phyloP scores from a whole-genome alignment of 1,140 invertebrate genomes.

The Zaprionus lachaisei region DNA sequence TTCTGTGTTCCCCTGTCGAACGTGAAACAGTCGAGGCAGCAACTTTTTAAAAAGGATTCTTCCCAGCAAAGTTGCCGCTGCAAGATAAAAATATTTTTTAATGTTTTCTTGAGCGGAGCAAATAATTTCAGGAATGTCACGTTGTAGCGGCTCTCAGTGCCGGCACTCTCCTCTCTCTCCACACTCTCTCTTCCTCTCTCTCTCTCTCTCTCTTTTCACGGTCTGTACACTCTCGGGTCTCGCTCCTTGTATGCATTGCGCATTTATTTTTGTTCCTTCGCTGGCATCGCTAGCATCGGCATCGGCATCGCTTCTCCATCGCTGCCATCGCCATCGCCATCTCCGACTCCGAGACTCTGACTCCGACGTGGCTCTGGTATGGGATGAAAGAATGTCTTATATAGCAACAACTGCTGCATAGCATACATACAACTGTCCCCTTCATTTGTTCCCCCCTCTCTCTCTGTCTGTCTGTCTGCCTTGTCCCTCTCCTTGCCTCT shows the following conservation, averaged over 20 bases:
- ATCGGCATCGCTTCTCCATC: constrained; percentile 3
- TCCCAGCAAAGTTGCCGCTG: constrained; percentile 59
- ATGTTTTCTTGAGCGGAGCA: constrained; percentile 79
- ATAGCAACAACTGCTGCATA: constrained; percentile 76
- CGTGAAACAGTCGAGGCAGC: constrained; percentile 18
- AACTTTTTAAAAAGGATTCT: constrained; percentile 70
- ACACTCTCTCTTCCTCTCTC: background rate
- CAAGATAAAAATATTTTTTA: constrained; percentile 82
- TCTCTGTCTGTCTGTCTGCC: background rate
- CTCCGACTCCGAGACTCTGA: constrained; percentile 16
- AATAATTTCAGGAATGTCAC: constrained; percentile 82
- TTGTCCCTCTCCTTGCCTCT: background rate
- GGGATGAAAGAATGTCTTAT: constrained; percentile 75
- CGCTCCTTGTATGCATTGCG: constrained; percentile 56
- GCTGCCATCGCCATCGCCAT: constrained; percentile 9
- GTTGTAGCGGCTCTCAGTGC: constrained; percentile 51
- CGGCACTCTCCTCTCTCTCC: background rate
- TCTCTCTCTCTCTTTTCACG: background rate
- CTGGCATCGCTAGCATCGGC: constrained; percentile 13
- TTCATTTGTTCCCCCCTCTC: constrained; percentile 12
- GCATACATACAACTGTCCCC: constrained; percentile 54
- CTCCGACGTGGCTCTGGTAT: constrained; percentile 44
- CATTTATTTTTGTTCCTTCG: constrained; percentile 73
- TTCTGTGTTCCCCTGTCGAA: no score
- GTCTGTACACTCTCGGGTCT: constrained; percentile 12